Percentiles rank a stretch among this genome's conserved stretches.
Conservation (phyloP, 1,140 invertebrate species). For the Drosophila nigrodunni region DNA sequence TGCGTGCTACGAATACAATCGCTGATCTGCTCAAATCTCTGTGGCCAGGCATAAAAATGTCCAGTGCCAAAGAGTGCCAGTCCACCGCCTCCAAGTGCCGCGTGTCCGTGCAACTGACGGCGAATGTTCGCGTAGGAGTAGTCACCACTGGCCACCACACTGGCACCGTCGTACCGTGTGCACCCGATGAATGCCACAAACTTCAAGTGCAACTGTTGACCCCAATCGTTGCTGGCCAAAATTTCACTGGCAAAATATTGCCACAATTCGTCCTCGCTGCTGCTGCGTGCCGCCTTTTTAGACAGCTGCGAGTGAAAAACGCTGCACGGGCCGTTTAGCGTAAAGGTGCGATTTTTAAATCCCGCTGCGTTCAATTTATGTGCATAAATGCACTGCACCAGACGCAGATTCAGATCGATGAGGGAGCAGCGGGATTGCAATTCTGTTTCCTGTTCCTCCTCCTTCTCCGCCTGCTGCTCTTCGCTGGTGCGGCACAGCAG, state of each 20-base stretch:
- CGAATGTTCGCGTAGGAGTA: slow-evolving; percentile 91
- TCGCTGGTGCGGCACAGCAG: slow-evolving; percentile 91
- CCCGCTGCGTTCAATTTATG: slow-evolving; percentile 94
- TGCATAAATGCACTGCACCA: slow-evolving; percentile 94
- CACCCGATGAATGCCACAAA: slow-evolving; percentile 96
- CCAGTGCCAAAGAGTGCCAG: slow-evolving; percentile 95
- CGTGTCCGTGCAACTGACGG: slow-evolving; percentile 91
- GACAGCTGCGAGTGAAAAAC: slow-evolving; percentile 90
- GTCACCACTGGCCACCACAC: slow-evolving; percentile 85
- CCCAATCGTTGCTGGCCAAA: slow-evolving; percentile 87
- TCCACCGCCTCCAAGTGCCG: slow-evolving; percentile 94
- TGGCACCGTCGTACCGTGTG: slow-evolving; percentile 90
- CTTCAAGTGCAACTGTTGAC: slow-evolving; percentile 88
- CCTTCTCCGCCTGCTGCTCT: slow-evolving; percentile 87
- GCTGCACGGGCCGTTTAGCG: slow-evolving; percentile 88
- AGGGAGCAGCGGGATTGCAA: slow-evolving; percentile 85
- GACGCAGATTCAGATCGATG: slow-evolving; percentile 91
- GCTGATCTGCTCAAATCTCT: slow-evolving; percentile 88
- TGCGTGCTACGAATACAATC: slow-evolving; percentile 86
- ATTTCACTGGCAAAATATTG: slow-evolving; percentile 92
- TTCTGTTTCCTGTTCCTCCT: slow-evolving; percentile 72
- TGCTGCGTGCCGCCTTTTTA: slow-evolving; percentile 89
- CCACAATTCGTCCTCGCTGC: slow-evolving; percentile 94
- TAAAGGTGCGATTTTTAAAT: slow-evolving; percentile 92
- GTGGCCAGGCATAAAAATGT: slow-evolving; percentile 96